phyloP scores from a whole-genome alignment of 2,888 invertebrate genomes.

The Halictus ligatus region DNA sequence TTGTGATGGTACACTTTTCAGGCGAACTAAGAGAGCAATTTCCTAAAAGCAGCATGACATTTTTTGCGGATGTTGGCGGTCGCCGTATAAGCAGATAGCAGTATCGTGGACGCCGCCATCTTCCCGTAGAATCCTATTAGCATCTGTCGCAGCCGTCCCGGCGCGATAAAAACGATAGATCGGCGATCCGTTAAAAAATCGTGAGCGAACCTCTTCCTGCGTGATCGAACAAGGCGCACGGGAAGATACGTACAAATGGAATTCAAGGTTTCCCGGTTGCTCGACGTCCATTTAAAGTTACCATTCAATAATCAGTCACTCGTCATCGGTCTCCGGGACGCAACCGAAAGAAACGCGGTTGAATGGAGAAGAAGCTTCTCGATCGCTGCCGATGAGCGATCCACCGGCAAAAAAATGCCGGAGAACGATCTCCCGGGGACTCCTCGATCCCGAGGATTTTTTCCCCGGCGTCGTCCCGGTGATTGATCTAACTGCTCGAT shows the following conservation, averaged over 20 bases:
- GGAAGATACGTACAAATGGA: not conserved
- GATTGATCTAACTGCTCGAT: slow-evolving; percentile 44
- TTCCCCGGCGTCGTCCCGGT: slow-evolving; percentile 16
- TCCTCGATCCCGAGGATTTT: slow-evolving; percentile 40
- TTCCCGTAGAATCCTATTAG: not conserved
- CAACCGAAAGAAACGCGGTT: not conserved
- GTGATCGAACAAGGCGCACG: not conserved
- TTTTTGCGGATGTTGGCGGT: not conserved
- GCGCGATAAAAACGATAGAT: not conserved
- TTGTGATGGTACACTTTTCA: no score
- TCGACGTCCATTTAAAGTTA: not conserved
- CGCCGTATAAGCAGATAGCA: not conserved
- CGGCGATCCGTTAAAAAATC: not conserved
- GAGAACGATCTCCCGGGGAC: slow-evolving; percentile 35
- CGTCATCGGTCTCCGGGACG: not conserved
- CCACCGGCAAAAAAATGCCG: slow-evolving; percentile 20
- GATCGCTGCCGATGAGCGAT: slow-evolving; percentile 28
- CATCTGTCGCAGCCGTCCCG: not conserved
- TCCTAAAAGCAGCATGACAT: not conserved
- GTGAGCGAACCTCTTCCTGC: not conserved
- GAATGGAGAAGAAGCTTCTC: not conserved
- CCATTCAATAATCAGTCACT: slow-evolving; percentile 24
- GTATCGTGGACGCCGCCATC: not conserved
- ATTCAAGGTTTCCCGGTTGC: slow-evolving; percentile 1
- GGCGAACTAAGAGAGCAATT: no score